Base-by-base conservation (phyloP, 1,140 invertebrate genomes). In the Octopus sinensis region DNA sequence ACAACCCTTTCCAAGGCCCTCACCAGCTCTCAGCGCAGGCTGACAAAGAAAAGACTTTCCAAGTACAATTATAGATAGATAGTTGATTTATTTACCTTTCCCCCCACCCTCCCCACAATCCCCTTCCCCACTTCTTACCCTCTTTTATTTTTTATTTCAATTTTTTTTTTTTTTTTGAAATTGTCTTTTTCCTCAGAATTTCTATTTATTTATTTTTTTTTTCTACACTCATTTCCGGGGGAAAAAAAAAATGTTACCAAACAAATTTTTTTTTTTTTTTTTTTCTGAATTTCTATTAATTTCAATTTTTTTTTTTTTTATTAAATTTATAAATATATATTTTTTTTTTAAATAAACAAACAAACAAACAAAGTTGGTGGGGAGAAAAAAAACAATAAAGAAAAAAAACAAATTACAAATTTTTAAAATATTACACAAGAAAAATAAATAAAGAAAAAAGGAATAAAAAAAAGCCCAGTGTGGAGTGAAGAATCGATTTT, bases 1-100 rank as follows among this genome's bases (percentile, higher is more conserved):
- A 80, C 10, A 84, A 82, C 82, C 68, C 83, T 54, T 83, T 82
- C 78, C 86, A 87, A 81, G 83, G 84, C 53, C 84, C 91, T 92
- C 30, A 13, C 5, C 5, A 13, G 30, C 68, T n/a, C 5, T 92
- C 92, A 83, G 90, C 87, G 76, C 86, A 89, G 71, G 23, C 23
- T 23, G 90, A 90, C 82, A 87, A 91, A 79, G 90, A 92, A 9
- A 93, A 92, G 85, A 90, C 92, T 62, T 93, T 93, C 86, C 92
- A 93, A 86, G 92, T 93, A 52, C 91, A 93, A 82, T 92, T 93
- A 91, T 93, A 43, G 83, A 23, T 23, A 23, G 12, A 5, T 6
- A 71, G 68, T 71, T 71, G 13, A 71, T 71, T 23, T 71, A 5
- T 12, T 13, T 13, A 6, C 68, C 5, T 23, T 12, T 23, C 4